phyloP scores from a whole-genome alignment of 53 echinoderm and acorn worm species.

The Apostichopus leukothele region DNA sequence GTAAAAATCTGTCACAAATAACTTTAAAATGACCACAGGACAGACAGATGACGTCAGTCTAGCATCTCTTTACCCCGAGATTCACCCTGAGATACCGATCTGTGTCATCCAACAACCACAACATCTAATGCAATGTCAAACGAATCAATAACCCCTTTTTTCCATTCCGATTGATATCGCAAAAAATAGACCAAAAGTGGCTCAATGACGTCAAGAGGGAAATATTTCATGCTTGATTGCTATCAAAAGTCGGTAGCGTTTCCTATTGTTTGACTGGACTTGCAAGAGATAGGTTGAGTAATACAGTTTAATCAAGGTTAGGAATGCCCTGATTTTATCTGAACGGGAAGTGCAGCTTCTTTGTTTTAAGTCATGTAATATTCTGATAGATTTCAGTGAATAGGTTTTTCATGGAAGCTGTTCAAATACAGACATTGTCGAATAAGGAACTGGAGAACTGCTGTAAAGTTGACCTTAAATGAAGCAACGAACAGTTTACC shows the following conservation, averaged over 20 bases:
- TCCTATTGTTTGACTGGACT: conserved; percentile 6
- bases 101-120: background rate
- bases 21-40: background rate
- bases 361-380: background rate
- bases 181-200: background rate
- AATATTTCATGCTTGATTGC: background rate
- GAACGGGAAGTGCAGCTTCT: background rate
- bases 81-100: background rate
- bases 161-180: background rate
- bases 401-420: no score
- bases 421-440: no score
- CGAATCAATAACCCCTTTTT: background rate
- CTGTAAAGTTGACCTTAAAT: no score
- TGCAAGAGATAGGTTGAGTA: background rate
- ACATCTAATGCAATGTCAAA: background rate
- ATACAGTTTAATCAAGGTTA: background rate
- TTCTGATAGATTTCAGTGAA: no score
- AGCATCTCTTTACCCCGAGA: background rate
- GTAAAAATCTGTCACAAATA: background rate
- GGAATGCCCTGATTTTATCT: background rate
- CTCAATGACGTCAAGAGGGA: conserved; percentile 1
- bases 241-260: background rate
- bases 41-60: background rate
- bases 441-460: no score
- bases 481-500: no score